Base-by-base conservation (phyloP, 2,888 invertebrate species). In the Eudasyphora cyanicolor region DNA sequence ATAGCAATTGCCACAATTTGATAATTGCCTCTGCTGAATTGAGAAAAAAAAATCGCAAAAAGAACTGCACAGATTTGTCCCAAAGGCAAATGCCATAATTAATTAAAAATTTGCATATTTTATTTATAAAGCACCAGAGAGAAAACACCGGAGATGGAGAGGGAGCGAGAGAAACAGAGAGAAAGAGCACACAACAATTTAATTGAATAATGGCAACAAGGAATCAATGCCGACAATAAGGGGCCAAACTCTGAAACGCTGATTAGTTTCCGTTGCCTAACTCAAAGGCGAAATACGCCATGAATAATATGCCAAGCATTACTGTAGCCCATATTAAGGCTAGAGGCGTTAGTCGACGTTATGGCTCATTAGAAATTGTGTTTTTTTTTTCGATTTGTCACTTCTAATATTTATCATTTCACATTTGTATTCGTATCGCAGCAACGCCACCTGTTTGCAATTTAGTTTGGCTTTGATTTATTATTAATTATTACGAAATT, bases 111-210 rank as follows among this genome's bases (percentile, higher is more conserved):
- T 69, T 69, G 14, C 21, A 42, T 17, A 12, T 69, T 69, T 21
- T 14, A 29, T 60, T 82, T 86, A 84, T 83, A 86, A 88, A 89
- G 89, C 85, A 88, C 88, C 85, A 85, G 32, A 76, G 81, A 81
- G 70, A 69, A 76, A 35, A 29, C 10, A 51, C n/a, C 17, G n/a
- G 21, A 8, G 49, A 32, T 4, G 74, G 77, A 76, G 78, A 82
- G 49, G 57, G 73, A 76, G 70, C 32, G 49, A 51, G 73, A 76
- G 70, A 4, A 79, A 64, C 62, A 84, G 82, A 21, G 32, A 38
- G 76, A 82, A 69, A 38, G 19, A 57, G 42, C 54, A 80, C 62
- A 76, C 17, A 24, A 10, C 51, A 14, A 38, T 29, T 60, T 60
- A 29, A 60, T 60, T 60, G 27, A 60, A 60, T 60, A 60, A 21